A percentile compares a stretch with the other conserved stretches of the same genome.
These are phyloP conservation scores for Machimus atricapillus DNA, from an alignment of 2,888 invertebrate genomes.

Conservation along the genomic window DNA sequence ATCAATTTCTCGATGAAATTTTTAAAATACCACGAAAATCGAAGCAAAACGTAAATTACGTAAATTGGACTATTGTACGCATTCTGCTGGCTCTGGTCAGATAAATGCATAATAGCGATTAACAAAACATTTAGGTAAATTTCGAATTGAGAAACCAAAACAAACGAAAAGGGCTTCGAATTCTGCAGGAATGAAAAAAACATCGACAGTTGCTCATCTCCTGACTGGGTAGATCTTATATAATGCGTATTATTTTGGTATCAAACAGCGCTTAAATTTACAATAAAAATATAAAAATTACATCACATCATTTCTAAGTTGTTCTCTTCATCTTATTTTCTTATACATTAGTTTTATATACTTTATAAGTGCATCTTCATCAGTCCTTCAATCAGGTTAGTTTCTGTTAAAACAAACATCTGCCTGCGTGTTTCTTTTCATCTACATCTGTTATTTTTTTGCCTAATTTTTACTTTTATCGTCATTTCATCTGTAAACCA, in stretches of 20 bases:
- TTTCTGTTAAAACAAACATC: slow-evolving; percentile 23
- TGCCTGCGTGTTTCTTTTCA: background rate
- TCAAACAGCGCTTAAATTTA: slow-evolving; percentile 45
- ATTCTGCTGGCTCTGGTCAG: background rate
- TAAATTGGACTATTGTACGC: background rate
- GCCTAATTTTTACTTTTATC: background rate
- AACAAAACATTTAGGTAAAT: background rate
- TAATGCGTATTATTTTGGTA: slow-evolving; percentile 46
- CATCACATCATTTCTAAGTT: slow-evolving; percentile 47
- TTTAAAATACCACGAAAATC: background rate
- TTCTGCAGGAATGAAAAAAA: background rate
- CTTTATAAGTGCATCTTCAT: slow-evolving; percentile 46
- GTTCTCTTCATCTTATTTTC: slow-evolving; percentile 42
- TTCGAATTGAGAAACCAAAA: background rate
- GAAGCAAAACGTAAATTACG: background rate
- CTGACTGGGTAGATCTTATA: slow-evolving; percentile 35
- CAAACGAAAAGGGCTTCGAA: background rate
- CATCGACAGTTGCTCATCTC: background rate
- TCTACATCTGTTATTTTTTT: slow-evolving; percentile 18
- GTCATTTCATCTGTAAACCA: background rate
- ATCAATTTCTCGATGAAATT: background rate
- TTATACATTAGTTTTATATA: slow-evolving; percentile 40
- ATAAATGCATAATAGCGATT: background rate
- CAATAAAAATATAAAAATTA: slow-evolving; percentile 48
- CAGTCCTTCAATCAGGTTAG: slow-evolving; percentile 46